phyloP scores from a whole-genome alignment of 2,113 vertebrate species.

The Maccullochella peelii region DNA sequence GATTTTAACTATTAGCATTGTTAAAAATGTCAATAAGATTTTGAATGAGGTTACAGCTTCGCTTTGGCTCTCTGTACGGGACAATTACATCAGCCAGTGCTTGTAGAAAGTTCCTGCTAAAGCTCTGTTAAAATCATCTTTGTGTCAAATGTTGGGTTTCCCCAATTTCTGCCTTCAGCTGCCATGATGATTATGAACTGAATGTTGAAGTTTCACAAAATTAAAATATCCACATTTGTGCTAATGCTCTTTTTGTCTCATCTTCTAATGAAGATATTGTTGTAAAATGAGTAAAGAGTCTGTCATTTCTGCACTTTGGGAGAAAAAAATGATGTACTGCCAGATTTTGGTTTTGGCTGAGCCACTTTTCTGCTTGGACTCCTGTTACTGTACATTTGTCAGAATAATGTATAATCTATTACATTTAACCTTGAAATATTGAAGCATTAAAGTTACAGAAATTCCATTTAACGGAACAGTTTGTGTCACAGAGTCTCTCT shows the following conservation, averaged over 20 bases:
- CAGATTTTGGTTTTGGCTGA: neutral
- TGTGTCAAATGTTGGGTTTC: neutral
- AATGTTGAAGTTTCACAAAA: neutral
- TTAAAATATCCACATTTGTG: neutral
- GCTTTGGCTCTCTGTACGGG: neutral
- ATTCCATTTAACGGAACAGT: neutral
- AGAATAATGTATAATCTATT: neutral
- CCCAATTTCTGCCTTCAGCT: neutral
- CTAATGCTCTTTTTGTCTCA: neutral
- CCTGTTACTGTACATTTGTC: neutral
- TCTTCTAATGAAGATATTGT: neutral
- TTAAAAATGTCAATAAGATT: neutral
- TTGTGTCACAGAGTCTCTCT: neutral
- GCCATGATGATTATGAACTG: neutral
- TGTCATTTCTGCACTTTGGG: neutral
- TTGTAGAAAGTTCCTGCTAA: neutral
- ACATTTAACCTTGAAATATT: neutral
- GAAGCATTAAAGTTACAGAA: neutral
- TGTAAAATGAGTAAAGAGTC: slow-evolving; percentile 5
- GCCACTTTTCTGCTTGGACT: neutral
- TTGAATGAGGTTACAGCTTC: neutral
- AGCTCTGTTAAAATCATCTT: neutral
- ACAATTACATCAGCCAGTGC: neutral
- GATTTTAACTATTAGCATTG: neutral
- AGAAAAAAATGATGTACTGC: neutral